Percentiles rank a stretch among this genome's conserved stretches.
These are phyloP conservation scores for Nannoperca australis DNA, from an alignment of 2,797 vertebrate species.

Conservation along the genomic window DNA sequence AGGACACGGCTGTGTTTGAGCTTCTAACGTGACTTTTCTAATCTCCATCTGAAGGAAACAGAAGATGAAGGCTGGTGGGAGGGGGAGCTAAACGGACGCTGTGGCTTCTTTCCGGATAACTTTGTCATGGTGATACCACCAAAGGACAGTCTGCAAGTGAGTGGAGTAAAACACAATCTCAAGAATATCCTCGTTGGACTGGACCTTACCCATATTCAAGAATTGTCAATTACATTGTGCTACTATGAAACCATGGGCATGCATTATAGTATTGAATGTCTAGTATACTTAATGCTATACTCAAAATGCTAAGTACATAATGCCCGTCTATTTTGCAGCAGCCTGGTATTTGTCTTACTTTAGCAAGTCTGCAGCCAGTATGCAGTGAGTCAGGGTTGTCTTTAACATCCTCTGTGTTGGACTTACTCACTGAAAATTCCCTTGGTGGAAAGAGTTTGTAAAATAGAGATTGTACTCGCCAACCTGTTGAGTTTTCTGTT, in stretches of 20 bases:
- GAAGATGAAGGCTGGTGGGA: constrained; percentile 94
- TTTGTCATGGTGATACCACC: constrained; percentile 89
- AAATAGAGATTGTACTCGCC: constrained; percentile 19
- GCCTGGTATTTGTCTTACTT: constrained; percentile 8
- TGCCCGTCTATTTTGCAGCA: constrained; percentile 14
- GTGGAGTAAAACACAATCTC: constrained; percentile 54
- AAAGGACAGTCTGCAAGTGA: constrained; percentile 77
- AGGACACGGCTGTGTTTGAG: constrained; percentile 41
- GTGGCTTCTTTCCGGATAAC: constrained; percentile 91
- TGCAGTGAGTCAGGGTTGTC: constrained; percentile 70
- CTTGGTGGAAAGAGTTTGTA: constrained; percentile 61
- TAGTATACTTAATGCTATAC: neutral
- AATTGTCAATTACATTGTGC: constrained; percentile 1
- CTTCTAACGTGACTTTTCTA: constrained; percentile 56
- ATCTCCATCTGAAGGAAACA: constrained; percentile 82
- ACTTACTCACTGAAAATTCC: constrained; percentile 73
- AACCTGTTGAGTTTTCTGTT: constrained; percentile 55
- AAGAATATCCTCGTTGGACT: neutral
- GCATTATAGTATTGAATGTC: constrained; percentile 39
- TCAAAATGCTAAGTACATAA: constrained; percentile 1
- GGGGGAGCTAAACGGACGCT: constrained; percentile 87
- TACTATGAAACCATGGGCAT: constrained; percentile 40
- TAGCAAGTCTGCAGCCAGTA: constrained; percentile 16
- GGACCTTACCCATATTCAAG: neutral
- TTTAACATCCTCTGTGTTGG: constrained; percentile 56